Evolutionary conservation across 2,113 vertebrate species (phyloP).

Genomic region (Callipepla squamata): DNA sequence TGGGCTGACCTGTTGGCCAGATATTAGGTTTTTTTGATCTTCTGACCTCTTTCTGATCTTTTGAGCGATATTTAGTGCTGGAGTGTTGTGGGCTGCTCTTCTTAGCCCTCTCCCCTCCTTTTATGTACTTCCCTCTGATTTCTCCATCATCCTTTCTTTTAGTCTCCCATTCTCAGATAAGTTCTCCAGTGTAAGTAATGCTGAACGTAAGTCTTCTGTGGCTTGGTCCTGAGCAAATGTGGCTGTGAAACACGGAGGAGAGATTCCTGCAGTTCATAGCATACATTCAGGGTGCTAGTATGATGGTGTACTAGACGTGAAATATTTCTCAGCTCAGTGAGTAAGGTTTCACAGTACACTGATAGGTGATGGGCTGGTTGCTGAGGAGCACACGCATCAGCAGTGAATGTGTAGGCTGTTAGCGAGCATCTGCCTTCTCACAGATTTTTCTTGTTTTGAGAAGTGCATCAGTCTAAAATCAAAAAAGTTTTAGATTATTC

Average conservation of each 20-base stretch:
- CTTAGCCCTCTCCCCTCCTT: rapidly evolving
- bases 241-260: neutral
- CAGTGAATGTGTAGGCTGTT: neutral
- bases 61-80: neutral
- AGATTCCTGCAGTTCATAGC: slow-evolving; percentile 4
- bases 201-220: slow-evolving; percentile 13
- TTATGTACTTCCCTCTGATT: neutral
- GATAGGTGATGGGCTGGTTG: neutral
- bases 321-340: slow-evolving; percentile 15
- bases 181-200: neutral
- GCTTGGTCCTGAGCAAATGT: neutral
- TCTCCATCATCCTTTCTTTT: neutral
- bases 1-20: neutral
- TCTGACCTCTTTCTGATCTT: neutral
- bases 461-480: neutral
- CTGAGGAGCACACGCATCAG: neutral
- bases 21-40: neutral
- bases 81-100: neutral
- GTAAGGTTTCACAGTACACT: neutral
- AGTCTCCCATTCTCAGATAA: neutral
- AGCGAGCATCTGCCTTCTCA: slow-evolving; percentile 8
- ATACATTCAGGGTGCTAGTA: slow-evolving; percentile 3
- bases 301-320: neutral
- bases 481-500: neutral
- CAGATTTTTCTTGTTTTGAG: neutral